Conservation (phyloP, 2,888 invertebrate genomes). For the Fragum sueziense region DNA sequence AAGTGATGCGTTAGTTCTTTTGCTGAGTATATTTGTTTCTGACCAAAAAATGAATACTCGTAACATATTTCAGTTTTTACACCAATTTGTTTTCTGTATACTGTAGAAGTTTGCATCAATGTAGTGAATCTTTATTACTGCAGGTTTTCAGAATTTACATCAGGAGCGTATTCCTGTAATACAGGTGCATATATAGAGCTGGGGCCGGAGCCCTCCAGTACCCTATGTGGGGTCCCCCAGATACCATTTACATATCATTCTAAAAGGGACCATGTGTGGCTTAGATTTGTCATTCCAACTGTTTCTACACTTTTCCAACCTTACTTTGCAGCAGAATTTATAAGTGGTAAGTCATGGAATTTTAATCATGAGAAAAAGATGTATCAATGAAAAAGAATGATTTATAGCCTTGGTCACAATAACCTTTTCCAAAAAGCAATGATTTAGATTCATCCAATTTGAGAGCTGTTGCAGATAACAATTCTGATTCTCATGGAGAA, state of each 20-base stretch:
- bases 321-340: background rate
- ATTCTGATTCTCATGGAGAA: too few species aligned
- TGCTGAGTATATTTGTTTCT: too few species aligned
- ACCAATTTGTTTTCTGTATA: background rate
- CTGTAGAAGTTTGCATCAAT: background rate
- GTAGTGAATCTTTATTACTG: background rate
- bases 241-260: constrained; percentile 25
- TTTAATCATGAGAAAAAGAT: too few species aligned
- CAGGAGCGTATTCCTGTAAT: background rate
- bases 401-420: too few species aligned
- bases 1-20: too few species aligned
- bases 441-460: too few species aligned
- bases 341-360: background rate
- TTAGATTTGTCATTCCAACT: constrained; percentile 33
- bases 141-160: constrained; percentile 8
- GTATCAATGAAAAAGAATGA: too few species aligned
- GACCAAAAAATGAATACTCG: background rate
- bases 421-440: too few species aligned
- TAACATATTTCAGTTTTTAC: background rate
- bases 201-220: constrained; percentile 25
- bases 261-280: constrained; percentile 44
- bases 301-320: background rate
- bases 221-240: constrained; percentile 19
- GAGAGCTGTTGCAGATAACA: too few species aligned
- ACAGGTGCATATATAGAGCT: constrained; percentile 3